Conservation (phyloP, 2,797 vertebrate species). For the Mus minutoides region DNA sequence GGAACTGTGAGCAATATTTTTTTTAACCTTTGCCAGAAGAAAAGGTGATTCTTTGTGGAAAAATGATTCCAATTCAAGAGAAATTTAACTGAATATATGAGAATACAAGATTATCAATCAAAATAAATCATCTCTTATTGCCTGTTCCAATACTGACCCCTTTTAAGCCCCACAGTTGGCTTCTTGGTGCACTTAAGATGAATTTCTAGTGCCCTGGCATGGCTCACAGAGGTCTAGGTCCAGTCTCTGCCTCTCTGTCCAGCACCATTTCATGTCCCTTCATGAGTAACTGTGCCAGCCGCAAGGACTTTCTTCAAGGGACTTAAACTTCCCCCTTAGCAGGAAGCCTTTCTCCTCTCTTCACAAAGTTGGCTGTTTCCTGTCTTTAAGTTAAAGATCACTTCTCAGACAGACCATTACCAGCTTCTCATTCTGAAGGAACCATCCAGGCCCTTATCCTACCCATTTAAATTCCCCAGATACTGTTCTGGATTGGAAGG, state of each 20-base stretch:
- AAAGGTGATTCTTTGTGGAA: constrained; percentile 19
- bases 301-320: not conserved
- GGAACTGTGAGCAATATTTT: not conserved
- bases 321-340: not conserved
- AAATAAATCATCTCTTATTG: not conserved
- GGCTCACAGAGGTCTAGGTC: not conserved
- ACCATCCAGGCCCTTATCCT: not conserved
- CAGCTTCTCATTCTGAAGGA: not conserved
- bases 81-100: not conserved
- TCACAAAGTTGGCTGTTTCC: not conserved
- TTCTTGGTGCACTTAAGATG: not conserved
- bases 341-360: not conserved
- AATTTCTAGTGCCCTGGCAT: not conserved
- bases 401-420: not conserved
- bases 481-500: not conserved
- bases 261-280: not conserved
- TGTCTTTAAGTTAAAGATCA: not conserved
- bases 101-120: not conserved
- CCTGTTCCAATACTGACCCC: not conserved
- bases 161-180: not conserved
- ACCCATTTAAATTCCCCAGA: constrained; percentile 24
- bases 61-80: constrained; percentile 29
- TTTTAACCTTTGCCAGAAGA: not conserved
- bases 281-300: not conserved
- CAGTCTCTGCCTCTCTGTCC: not conserved